Evolutionary conservation across 2,888 invertebrate species (phyloP), one percentile per base, ranked within the genome.

Genomic region (Nymphalis polychloros): DNA sequence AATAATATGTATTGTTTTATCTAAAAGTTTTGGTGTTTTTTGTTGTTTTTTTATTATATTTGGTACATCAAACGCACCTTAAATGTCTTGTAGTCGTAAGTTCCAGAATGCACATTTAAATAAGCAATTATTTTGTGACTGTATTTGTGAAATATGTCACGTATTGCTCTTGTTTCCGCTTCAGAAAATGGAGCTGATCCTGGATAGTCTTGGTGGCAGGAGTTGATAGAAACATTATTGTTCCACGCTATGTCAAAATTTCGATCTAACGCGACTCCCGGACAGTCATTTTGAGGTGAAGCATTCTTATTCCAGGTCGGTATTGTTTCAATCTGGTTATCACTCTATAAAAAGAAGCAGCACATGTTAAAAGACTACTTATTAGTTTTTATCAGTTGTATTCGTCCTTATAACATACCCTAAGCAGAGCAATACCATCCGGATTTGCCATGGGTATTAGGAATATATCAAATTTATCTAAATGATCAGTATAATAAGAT

Each of bases 241-340:
- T 84, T 85, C 89, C 89, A 90, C 0, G 81, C 80, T 8, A 92
- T 81, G 41, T 92, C 89, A 35, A 92, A 92, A 69, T 92, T 92
- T 0, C 90, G 81, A 41, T 92, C 92, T 50, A 91, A 69, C 0
- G 77, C 74, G 0, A 92, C 92, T 0, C 92, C 92, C 0, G 79
- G 73, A 63, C 92, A 91, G 0, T 78, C 79, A 0, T 59, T 63
- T 79, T 89, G 89, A 1, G 89, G 89, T 0, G 90, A 85, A 49
- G 77, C 67, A 55, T 91, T 92, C 69, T 84, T 84, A 63, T 81
- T 79, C 82, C 81, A 82, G 47, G 59, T 41, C 2, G 3, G 27
- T 31, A 6, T 31, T 6, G 0, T 1, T 31, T 6, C 27, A 31
- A 6, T 0, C 27, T 6, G 10, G 13, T 0, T 41, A 1, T 1